These are phyloP conservation scores for Syngnathus rostellatus DNA, from an alignment of 2,797 vertebrate genomes.

Conservation along the genomic window DNA sequence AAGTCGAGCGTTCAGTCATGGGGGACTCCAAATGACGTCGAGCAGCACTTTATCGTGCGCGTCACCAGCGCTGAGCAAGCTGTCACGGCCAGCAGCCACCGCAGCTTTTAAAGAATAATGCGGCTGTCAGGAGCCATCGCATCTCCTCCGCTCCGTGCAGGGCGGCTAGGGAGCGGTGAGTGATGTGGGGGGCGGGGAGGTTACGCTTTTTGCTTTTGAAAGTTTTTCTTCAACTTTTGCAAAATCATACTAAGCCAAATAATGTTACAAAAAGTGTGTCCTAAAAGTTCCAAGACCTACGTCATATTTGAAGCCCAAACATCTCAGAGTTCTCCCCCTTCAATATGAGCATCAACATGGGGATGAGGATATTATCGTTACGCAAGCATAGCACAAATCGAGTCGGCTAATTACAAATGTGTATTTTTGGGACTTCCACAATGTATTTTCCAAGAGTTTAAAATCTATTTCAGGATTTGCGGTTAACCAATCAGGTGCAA, in stretches of 20 bases:
- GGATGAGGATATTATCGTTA: slow-evolving; percentile 22
- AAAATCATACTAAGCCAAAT: no score
- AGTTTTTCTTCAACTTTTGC: neutral
- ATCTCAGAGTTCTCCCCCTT: no score
- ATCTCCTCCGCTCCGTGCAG: slow-evolving; percentile 47
- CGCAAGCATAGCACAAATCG: slow-evolving; percentile 21
- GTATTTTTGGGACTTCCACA: no score
- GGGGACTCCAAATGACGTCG: slow-evolving; percentile 55
- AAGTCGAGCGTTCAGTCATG: slow-evolving; percentile 19
- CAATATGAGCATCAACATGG: no score
- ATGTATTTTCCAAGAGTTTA: no score
- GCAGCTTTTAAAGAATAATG: slow-evolving; percentile 68
- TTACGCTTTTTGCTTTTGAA: neutral
- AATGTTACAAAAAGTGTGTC: no score
- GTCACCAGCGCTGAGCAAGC: slow-evolving; percentile 65
- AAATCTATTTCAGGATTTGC: no score
- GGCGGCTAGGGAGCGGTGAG: slow-evolving; percentile 28
- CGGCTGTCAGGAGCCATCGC: slow-evolving; percentile 63
- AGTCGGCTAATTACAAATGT: slow-evolving; percentile 13
- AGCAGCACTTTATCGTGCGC: slow-evolving; percentile 54
- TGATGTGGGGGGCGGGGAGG: slow-evolving; percentile 31
- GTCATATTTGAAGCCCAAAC: no score
- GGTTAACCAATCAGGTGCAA: neutral
- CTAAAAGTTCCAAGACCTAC: no score
- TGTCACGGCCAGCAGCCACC: slow-evolving; percentile 60